Conservation (phyloP, 2,888 invertebrate species). For the Sturmia bella region DNA sequence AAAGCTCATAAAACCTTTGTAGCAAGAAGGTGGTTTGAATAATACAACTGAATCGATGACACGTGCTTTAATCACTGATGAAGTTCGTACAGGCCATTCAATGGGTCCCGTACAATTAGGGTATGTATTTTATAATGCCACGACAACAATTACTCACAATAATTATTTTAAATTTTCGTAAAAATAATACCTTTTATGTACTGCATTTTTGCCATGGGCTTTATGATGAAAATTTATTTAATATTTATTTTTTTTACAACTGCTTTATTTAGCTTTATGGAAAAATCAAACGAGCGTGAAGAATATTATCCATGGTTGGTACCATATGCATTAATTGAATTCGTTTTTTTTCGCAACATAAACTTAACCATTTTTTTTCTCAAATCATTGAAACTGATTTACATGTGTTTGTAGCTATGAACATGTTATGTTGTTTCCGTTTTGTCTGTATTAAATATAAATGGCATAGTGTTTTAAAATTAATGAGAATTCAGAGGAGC, state of each 20-base stretch:
- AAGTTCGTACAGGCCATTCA: constrained; percentile 90
- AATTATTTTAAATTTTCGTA: constrained; percentile 33
- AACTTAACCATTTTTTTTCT: constrained; percentile 33
- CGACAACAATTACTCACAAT: constrained; percentile 33
- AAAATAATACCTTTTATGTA: background rate
- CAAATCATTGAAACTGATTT: constrained; percentile 38
- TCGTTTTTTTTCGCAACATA: constrained; percentile 35
- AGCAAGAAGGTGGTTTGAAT: constrained; percentile 86
- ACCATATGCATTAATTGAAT: constrained; percentile 76
- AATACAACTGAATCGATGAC: constrained; percentile 96
- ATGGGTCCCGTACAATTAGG: constrained; percentile 96
- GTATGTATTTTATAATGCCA: constrained; percentile 85
- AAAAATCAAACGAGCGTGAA: constrained; percentile 87
- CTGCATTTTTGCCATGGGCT: constrained; percentile 27
- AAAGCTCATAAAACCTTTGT: constrained; percentile 76
- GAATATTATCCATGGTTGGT: constrained; percentile 92
- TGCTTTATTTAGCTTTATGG: constrained; percentile 86
- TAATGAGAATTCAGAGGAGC: no score
- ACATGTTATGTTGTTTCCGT: constrained; percentile 15
- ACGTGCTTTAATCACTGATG: constrained; percentile 96
- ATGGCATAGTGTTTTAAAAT: constrained; percentile 30
- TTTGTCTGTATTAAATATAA: constrained; percentile 23
- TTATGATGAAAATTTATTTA: constrained; percentile 68
- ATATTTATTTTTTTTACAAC: constrained; percentile 73
- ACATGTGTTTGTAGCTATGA: constrained; percentile 16